Evolutionary conservation across 1,140 invertebrate genomes (phyloP).

Genomic region (Scylla paramamosain): DNA sequence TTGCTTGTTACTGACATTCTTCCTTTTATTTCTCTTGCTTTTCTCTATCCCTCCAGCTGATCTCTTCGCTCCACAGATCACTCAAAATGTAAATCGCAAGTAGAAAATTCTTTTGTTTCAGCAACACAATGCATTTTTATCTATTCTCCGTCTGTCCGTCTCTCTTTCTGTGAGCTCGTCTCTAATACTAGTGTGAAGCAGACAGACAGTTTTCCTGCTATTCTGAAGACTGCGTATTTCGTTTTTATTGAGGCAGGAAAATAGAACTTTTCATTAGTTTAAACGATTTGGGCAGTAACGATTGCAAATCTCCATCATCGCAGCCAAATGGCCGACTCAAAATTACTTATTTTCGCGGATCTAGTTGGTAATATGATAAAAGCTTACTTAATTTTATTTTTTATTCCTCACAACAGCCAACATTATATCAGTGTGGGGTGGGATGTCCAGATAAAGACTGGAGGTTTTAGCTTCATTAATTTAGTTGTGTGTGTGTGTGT

Average conservation of each 20-base stretch:
- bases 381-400: background rate
- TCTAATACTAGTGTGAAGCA: background rate
- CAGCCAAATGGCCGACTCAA: background rate
- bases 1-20: background rate
- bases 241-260: background rate
- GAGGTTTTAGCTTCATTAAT: no score
- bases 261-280: background rate
- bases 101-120: no score
- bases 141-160: background rate
- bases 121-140: no score
- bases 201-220: background rate
- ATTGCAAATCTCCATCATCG: background rate
- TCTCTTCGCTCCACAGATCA: no score
- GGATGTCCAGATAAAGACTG: no score
- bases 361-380: slow-evolving; percentile 3
- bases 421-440: background rate
- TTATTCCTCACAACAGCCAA: background rate
- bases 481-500: no score
- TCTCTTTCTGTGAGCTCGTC: background rate
- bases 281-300: background rate
- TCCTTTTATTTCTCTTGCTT: no score
- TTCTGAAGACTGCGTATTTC: background rate
- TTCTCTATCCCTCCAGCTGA: no score
- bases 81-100: no score
- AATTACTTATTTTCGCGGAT: background rate